phyloP scores from a whole-genome alignment of 2,888 invertebrate genomes.

The Dilophus febrilis region DNA sequence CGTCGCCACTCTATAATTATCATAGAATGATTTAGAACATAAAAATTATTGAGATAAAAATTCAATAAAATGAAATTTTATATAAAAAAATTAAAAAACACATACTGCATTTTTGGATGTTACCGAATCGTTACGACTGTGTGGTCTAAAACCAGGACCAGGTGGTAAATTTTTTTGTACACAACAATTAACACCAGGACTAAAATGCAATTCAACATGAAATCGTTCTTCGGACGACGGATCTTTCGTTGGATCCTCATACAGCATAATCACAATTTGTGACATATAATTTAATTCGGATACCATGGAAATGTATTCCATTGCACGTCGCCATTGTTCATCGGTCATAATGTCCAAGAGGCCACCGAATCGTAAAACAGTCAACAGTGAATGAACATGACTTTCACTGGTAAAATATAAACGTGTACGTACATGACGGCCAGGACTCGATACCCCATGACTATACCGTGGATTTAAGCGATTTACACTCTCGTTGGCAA shows the following conservation, averaged over 20 bases:
- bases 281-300: conserved; percentile 99
- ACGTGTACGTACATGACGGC: conserved; percentile 93
- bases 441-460: conserved; percentile 94
- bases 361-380: conserved; percentile 85
- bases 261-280: conserved; percentile 95
- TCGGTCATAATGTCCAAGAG: conserved; percentile 74
- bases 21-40: neutral
- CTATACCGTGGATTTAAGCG: conserved; percentile 94
- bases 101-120: conserved; percentile 42
- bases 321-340: conserved; percentile 95
- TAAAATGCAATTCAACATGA: conserved; percentile 97
- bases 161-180: conserved; percentile 87
- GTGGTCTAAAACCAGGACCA: conserved; percentile 83
- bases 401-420: conserved; percentile 99
- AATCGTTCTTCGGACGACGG: conserved; percentile 82
- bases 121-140: conserved; percentile 69
- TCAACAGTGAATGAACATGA: conserved; percentile 94
- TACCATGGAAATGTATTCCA: conserved; percentile 96
- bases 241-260: conserved; percentile 96
- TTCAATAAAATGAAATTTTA: conserved; percentile 1
- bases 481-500: conserved; percentile 89
- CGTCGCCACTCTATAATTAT: conserved; percentile 41
- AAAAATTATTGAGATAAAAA: conserved; percentile 2
- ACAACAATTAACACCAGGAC: conserved; percentile 94
- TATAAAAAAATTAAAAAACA: conserved; percentile 5